Percentiles rank a stretch among this genome's conserved stretches.
Evolutionary conservation across 2,888 invertebrate genomes (phyloP).

Genomic region (Scaptomyza parva): DNA sequence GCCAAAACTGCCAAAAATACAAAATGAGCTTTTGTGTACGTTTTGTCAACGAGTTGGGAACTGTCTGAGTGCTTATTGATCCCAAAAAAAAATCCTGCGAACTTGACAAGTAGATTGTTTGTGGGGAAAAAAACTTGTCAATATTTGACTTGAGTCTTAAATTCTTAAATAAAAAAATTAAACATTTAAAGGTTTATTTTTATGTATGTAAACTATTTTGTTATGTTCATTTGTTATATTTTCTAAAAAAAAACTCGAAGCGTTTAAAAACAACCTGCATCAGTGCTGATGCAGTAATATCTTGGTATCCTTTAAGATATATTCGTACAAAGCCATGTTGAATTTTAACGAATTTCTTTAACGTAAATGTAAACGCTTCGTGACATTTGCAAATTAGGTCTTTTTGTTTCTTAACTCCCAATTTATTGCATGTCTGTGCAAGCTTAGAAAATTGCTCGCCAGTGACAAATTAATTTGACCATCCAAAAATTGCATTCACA

Average conservation of each 20-base stretch:
- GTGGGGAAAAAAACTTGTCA: neutral
- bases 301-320: neutral
- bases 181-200: neutral
- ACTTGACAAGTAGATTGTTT: neutral
- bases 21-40: constrained; percentile 15
- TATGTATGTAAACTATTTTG: too few relatives aligned
- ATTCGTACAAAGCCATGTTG: neutral
- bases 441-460: neutral
- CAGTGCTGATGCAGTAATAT: too few relatives aligned
- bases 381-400: neutral
- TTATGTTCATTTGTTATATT: too few relatives aligned
- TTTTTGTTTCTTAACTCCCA: neutral
- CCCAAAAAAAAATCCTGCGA: neutral
- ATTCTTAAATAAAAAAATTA: neutral
- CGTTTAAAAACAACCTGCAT: too few relatives aligned
- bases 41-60: constrained; percentile 7
- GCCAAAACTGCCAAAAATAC: constrained; percentile 24
- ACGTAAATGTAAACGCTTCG: neutral
- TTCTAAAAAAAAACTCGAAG: too few relatives aligned
- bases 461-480: neutral
- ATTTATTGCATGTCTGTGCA: neutral
- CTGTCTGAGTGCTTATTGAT: neutral
- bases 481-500: neutral
- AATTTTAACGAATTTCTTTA: neutral
- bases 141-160: neutral